Base-by-base conservation (phyloP, 2,113 vertebrate species). In the Oreochromis spilurus region DNA sequence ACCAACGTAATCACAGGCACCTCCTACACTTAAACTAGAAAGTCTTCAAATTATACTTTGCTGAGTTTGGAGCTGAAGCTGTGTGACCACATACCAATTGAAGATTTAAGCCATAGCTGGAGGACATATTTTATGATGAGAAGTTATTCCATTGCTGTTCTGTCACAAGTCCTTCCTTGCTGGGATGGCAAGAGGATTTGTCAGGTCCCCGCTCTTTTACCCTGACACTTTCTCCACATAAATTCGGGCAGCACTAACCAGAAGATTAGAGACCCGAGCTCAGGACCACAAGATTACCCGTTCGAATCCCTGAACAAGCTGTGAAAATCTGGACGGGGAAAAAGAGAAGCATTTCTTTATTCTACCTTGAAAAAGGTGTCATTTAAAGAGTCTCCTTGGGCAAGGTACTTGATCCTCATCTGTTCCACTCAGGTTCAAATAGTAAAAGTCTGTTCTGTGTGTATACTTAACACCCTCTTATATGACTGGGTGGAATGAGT, bases 141-240 rank as follows among this genome's bases (percentile, higher is more conserved):
- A 91, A 83, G 88, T 93, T 92, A 93, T 91, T 91, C 88, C 87
- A 84, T 88, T 79, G 80, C 84, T 52, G 67, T 70, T 92, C 86
- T 80, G 70, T 87, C 84, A 82, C 81, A 84, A 83, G 53, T 88
- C 86, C 60, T 86, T 31, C 53, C 52, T 70, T 65, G 82, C 43
- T 84, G 82, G 88, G 72, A 87, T 84, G 87, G 60, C 26, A 5
- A 79, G 82, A 79, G 70, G 65, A 91, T 90, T 92, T 92, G 67
- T 87, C 62, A 88, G 79, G 79, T 72, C 65, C 57, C 29, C 7
- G 4, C 62, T 84, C 60, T 91, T 91, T 45, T 87, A 85, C 72
- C 52, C 53, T 58, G 60, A 86, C 60, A 75, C 58, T 57, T 90
- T 58, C 48, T 81, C 38, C 53, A 9, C 83, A 85, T 84, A 84